Evolutionary conservation across 2,113 vertebrate species (phyloP).

Genomic region (Chunga burmeisteri): DNA sequence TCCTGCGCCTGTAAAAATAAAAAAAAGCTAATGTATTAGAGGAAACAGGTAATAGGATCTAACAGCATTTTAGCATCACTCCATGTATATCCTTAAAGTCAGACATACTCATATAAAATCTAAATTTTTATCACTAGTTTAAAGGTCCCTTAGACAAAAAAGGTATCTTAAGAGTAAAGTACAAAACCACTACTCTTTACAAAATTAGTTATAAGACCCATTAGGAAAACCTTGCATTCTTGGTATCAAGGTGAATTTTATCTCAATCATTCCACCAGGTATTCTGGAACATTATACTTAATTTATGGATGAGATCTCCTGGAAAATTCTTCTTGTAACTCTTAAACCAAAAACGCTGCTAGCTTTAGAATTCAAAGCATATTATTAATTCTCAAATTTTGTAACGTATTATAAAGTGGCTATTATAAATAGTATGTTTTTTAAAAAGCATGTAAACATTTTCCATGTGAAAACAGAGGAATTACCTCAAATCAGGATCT

Average conservation of each 20-base stretch:
- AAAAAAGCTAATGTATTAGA: neutral
- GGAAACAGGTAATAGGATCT: neutral
- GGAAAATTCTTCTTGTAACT: neutral
- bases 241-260: neutral
- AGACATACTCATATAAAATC: neutral
- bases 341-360: neutral
- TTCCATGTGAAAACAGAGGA: neutral
- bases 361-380: neutral
- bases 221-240: neutral
- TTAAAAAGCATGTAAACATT: neutral
- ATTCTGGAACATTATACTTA: neutral
- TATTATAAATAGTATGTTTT: neutral
- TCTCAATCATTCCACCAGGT: neutral
- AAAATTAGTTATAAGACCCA: neutral
- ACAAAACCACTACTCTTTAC: neutral
- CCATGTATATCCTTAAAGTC: neutral
- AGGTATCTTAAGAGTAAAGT: neutral
- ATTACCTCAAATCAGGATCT: neutral
- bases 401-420: neutral
- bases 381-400: neutral
- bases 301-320: neutral
- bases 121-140: neutral
- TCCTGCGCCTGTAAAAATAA: conserved; percentile 82
- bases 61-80: neutral
- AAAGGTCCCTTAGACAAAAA: neutral